phyloP scores from a whole-genome alignment of 2,113 vertebrate species.

The Candoia aspera region DNA sequence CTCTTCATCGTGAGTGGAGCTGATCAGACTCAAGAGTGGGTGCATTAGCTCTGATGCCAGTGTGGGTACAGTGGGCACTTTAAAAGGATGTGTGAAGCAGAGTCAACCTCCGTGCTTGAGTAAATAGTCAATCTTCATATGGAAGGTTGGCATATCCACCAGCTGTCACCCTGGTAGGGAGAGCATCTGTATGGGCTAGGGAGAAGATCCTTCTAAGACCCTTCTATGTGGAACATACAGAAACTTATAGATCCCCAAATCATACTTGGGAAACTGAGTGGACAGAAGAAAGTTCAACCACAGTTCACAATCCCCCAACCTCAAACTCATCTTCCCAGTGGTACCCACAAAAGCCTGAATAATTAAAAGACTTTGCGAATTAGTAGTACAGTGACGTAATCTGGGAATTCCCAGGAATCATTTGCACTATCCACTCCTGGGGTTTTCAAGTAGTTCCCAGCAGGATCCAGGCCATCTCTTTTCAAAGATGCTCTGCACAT shows the following conservation, averaged over 20 bases:
- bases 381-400: background rate
- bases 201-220: too few species aligned
- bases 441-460: background rate
- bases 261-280: background rate
- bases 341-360: background rate
- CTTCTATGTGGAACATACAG: background rate
- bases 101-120: too few species aligned
- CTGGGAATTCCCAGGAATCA: background rate
- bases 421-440: background rate
- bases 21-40: too few species aligned
- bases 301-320: slow-evolving; percentile 27
- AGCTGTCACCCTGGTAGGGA: too few species aligned
- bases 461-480: background rate
- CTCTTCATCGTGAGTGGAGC: too few species aligned
- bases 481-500: background rate
- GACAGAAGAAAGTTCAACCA: background rate
- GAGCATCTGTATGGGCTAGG: too few species aligned
- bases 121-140: too few species aligned
- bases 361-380: background rate
- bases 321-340: background rate
- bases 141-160: too few species aligned
- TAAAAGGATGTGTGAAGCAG: too few species aligned
- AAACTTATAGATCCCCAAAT: background rate
- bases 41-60: too few species aligned
- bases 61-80: too few species aligned